These are phyloP conservation scores for Poecilia gillii DNA, from an alignment of 2,797 vertebrate species.

Conservation along the genomic window DNA sequence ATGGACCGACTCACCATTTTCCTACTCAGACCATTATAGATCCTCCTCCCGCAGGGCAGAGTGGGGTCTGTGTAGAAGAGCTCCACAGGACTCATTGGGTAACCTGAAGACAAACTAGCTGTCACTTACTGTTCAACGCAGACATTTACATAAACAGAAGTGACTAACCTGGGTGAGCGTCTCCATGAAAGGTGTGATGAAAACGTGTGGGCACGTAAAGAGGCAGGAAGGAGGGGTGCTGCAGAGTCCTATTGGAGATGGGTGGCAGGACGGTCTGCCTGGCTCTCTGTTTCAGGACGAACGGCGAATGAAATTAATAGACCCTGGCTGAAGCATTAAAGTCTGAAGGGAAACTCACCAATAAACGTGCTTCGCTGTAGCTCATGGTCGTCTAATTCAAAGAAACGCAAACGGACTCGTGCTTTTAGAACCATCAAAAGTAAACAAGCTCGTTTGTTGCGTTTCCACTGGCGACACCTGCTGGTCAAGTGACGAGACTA, in stretches of 20 bases:
- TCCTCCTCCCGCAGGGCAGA: conserved; percentile 32
- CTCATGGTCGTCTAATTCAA: conserved; percentile 15
- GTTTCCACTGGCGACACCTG: conserved; percentile 31
- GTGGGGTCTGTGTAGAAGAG: conserved; percentile 59
- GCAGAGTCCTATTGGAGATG: conserved; percentile 48
- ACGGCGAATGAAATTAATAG: background rate
- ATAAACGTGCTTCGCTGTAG: background rate
- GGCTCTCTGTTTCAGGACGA: conserved; percentile 1
- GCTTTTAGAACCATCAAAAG: background rate
- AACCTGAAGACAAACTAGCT: conserved; percentile 12
- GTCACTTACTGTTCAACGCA: background rate
- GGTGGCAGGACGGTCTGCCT: conserved; percentile 5
- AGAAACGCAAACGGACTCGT: background rate
- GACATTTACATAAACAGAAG: background rate
- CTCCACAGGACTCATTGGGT: conserved; percentile 33
- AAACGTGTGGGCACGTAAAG: conserved; percentile 32
- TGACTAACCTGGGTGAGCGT: conserved; percentile 21
- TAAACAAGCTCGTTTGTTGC: background rate
- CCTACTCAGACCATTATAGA: conserved; percentile 44
- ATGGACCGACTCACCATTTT: conserved; percentile 40
- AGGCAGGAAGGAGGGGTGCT: conserved; percentile 58
- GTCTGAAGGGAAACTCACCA: conserved; percentile 33
- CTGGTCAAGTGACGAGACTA: background rate
- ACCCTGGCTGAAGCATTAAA: background rate
- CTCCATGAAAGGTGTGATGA: rapidly evolving